phyloP scores from a whole-genome alignment of 35 echinoderm and acorn worm genomes.

The Apostichopus parvimensis region DNA sequence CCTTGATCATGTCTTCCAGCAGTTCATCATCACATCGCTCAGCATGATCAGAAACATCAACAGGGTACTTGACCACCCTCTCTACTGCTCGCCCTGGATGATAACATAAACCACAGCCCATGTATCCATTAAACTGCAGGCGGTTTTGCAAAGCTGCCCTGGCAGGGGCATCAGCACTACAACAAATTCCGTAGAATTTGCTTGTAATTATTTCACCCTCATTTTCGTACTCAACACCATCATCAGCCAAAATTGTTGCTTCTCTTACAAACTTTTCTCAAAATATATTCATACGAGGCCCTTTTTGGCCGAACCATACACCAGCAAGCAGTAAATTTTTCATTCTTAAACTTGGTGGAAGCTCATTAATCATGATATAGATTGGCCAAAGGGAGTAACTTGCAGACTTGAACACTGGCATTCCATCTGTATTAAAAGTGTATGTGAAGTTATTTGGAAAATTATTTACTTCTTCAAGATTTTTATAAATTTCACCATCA shows the following conservation, averaged over 20 bases:
- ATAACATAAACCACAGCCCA: too few relatives aligned
- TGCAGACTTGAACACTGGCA: slow-evolving; percentile 1
- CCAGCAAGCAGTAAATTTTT: slow-evolving; percentile 52
- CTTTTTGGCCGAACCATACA: slow-evolving; percentile 57
- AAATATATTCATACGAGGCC: slow-evolving; percentile 56
- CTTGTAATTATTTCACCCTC: slow-evolving; percentile 23
- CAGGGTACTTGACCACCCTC: too few relatives aligned
- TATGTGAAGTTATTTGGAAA: slow-evolving; percentile 74
- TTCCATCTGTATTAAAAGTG: slow-evolving; percentile 50
- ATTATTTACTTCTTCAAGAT: slow-evolving; percentile 21
- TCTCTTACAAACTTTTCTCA: slow-evolving; percentile 30
- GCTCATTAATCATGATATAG: slow-evolving; percentile 66
- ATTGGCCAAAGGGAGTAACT: slow-evolving; percentile 56
- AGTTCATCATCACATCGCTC: slow-evolving; percentile 68
- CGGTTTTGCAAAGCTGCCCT: slow-evolving; percentile 62
- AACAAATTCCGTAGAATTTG: slow-evolving; percentile 60
- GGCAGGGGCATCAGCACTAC: slow-evolving; percentile 69
- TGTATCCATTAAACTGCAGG: slow-evolving; percentile 59
- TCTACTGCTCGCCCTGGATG: too few relatives aligned
- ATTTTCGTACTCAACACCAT: slow-evolving; percentile 57
- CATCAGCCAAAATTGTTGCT: slow-evolving; percentile 35
- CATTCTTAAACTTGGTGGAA: slow-evolving; percentile 47
- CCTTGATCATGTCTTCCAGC: slow-evolving; percentile 52
- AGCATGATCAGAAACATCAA: too few relatives aligned
- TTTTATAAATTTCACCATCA: slow-evolving; percentile 56